These are phyloP conservation scores for Drosophila pegasa DNA, from an alignment of 2,888 invertebrate species.

Conservation along the genomic window DNA sequence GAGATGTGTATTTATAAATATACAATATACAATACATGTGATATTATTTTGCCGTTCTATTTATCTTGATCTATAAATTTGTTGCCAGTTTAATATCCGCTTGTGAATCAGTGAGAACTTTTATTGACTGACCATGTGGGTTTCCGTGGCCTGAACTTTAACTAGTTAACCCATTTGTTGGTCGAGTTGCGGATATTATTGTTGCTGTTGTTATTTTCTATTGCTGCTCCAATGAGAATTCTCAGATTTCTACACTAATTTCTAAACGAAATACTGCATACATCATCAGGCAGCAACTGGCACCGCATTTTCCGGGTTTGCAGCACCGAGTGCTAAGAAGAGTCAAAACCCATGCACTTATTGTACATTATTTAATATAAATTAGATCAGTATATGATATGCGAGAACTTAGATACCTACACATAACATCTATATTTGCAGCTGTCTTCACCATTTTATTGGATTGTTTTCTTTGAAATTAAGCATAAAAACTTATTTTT, in stretches of 20 bases:
- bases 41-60: neutral
- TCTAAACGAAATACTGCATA: slow-evolving; percentile 51
- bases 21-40: too few species aligned
- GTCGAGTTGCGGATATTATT: slow-evolving; percentile 8
- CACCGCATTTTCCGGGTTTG: slow-evolving; percentile 63
- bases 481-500: too few species aligned
- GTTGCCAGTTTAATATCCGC: slow-evolving; percentile 27
- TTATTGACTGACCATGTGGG: slow-evolving; percentile 39
- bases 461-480: too few species aligned
- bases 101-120: slow-evolving; percentile 19
- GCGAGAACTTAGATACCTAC: too few species aligned
- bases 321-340: slow-evolving; percentile 24
- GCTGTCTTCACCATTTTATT: too few species aligned
- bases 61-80: neutral
- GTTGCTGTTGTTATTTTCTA: neutral
- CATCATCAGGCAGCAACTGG: slow-evolving; percentile 47
- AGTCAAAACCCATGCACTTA: neutral
- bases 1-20: too few species aligned
- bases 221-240: slow-evolving; percentile 15
- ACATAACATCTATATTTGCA: too few species aligned
- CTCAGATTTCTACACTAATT: slow-evolving; percentile 69
- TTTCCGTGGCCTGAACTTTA: slow-evolving; percentile 44
- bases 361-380: too few species aligned
- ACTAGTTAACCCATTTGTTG: slow-evolving; percentile 50
- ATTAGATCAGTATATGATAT: too few species aligned